Evolutionary conservation across 2,797 vertebrate genomes (phyloP).

Genomic region (Myiothlypis coronata): DNA sequence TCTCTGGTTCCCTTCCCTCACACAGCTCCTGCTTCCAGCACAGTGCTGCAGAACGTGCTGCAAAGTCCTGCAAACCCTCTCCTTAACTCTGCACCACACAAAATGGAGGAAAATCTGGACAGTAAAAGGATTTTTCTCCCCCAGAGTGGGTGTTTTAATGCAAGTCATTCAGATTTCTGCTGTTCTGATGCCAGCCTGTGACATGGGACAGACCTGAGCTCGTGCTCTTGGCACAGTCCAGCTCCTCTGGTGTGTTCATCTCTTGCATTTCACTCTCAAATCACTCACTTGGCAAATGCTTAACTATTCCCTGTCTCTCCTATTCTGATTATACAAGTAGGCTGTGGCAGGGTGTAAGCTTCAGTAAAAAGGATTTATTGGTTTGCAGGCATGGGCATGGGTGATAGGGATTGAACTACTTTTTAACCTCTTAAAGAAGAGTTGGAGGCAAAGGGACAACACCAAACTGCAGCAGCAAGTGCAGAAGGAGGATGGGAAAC

Average conservation of each 20-base stretch:
- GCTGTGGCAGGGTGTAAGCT: neutral
- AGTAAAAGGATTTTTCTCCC: neutral
- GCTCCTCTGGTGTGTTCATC: neutral
- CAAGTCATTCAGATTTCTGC: neutral
- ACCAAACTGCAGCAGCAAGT: neutral
- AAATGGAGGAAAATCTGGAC: neutral
- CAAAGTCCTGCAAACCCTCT: neutral
- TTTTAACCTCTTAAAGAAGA: neutral
- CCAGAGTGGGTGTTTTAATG: fast-evolving
- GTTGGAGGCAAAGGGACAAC: neutral
- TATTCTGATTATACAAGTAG: slow-evolving; percentile 14
- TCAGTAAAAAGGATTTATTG: neutral
- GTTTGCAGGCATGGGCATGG: slow-evolving; percentile 2
- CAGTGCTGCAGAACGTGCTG: neutral
- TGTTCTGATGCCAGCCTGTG: neutral
- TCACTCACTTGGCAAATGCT: neutral
- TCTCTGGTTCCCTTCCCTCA: neutral
- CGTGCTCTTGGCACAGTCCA: neutral
- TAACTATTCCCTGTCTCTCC: neutral
- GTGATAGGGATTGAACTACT: neutral
- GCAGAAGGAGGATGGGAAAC: neutral
- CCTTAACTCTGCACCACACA: neutral
- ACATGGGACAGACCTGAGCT: neutral
- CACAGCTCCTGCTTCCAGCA: neutral
- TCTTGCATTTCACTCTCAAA: neutral